Evolutionary conservation across 2,797 vertebrate species (phyloP).

Genomic region (Enteromius mattozi): DNA sequence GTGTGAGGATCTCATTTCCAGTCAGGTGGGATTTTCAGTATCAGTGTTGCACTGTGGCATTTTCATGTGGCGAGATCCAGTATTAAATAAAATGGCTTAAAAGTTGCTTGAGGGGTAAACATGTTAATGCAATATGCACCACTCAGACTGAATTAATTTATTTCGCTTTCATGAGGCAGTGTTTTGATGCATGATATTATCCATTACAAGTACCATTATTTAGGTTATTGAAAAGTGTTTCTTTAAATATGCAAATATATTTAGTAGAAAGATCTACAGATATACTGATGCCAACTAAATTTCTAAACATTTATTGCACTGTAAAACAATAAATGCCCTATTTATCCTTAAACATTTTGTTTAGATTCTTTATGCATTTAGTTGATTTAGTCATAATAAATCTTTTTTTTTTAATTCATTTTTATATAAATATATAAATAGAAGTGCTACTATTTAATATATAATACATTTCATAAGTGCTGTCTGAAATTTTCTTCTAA

Average conservation of each 20-base stretch:
- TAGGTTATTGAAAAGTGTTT: background rate
- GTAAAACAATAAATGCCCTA: background rate
- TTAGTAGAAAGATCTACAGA: background rate
- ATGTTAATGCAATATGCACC: conserved; percentile 4
- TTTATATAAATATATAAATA: no score
- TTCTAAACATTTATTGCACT: background rate
- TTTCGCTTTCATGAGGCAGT: background rate
- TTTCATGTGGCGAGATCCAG: background rate
- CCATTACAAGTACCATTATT: background rate
- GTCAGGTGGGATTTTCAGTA: conserved; percentile 81
- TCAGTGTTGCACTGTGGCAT: background rate
- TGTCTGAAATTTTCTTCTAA: background rate
- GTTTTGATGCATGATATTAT: background rate
- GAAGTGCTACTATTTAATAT: no score
- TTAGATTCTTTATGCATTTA: background rate
- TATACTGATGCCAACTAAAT: background rate
- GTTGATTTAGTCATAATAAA: background rate
- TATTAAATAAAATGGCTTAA: background rate
- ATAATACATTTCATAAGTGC: no score
- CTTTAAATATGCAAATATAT: background rate
- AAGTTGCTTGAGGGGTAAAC: conserved; percentile 12
- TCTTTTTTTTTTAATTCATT: no score
- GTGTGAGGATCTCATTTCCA: conserved; percentile 97
- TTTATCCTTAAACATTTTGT: no score
- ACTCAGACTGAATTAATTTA: background rate